Conservation (phyloP, 2,113 vertebrate species). For the Entomyzon cyanotis region DNA sequence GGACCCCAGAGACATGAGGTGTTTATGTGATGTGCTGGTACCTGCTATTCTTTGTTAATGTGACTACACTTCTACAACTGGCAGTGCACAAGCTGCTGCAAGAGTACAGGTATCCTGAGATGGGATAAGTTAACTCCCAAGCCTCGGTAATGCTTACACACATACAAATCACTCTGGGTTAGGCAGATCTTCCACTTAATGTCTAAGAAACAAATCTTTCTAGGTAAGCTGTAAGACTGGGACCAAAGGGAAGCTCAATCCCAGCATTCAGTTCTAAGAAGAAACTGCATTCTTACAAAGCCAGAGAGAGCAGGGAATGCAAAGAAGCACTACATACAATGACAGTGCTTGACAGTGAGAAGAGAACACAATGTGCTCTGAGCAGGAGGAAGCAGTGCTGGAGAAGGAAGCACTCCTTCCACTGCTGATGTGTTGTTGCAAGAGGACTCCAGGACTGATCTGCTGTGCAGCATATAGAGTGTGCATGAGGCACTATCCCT, state of each 20-base stretch:
- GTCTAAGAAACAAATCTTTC: not conserved
- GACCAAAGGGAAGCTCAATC: not conserved
- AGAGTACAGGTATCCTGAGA: not conserved
- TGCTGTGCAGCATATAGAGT: not conserved
- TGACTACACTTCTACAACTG: not conserved
- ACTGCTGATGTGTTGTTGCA: not conserved
- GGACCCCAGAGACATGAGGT: not conserved
- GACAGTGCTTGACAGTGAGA: not conserved
- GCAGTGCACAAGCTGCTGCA: not conserved
- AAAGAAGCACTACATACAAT: not conserved
- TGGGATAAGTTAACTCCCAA: not conserved
- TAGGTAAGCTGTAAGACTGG: not conserved
- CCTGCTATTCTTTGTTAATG: not conserved
- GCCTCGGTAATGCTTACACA: not conserved
- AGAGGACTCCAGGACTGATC: not conserved
- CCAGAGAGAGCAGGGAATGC: not conserved
- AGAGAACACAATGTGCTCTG: not conserved
- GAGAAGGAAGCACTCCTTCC: not conserved
- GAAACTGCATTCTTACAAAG: not conserved
- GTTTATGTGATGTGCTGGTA: not conserved
- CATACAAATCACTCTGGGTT: not conserved
- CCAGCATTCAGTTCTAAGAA: not conserved
- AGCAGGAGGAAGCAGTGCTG: not conserved
- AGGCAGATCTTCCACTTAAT: not conserved
- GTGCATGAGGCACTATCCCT: not conserved